A percentile compares a stretch with the other conserved stretches of the same genome.
These are phyloP conservation scores for Sciurus vulgaris DNA, from an alignment of 2,797 vertebrate species.

Conservation along the genomic window DNA sequence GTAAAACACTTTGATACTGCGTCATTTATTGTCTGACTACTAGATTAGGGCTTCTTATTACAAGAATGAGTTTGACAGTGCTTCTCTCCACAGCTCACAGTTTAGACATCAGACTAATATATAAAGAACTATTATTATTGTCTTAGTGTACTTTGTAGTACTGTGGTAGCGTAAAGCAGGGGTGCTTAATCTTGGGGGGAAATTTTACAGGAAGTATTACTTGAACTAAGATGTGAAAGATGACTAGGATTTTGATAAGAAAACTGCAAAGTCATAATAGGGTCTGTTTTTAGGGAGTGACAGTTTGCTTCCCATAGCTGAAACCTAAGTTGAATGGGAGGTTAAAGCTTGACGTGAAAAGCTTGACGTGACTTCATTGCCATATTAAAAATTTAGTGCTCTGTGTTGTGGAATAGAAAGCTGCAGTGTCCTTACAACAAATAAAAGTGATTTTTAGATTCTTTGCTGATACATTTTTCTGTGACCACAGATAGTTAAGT, in stretches of 20 bases:
- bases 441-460: constrained; percentile 59
- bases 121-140: constrained; percentile 30
- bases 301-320: neutral
- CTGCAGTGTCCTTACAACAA: neutral
- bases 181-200: constrained; percentile 15
- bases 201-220: neutral
- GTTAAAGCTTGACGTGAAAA: constrained; percentile 18
- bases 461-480: constrained; percentile 34
- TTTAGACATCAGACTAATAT: constrained; percentile 17
- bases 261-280: constrained; percentile 32
- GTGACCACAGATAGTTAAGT: constrained; percentile 47
- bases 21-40: constrained; percentile 12
- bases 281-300: constrained; percentile 59
- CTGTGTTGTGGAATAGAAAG: neutral
- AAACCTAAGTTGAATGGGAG: constrained; percentile 27
- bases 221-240: constrained; percentile 11
- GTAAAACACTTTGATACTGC: constrained; percentile 36
- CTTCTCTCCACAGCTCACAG: constrained; percentile 14
- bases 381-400: constrained; percentile 32
- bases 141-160: neutral
- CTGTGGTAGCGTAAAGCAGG: neutral
- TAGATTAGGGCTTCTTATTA: constrained; percentile 15
- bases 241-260: constrained; percentile 50
- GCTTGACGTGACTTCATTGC: neutral
- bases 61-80: neutral